Evolutionary conservation across 2,888 invertebrate species (phyloP), one percentile per base, ranked within the genome.

Genomic region (Pyrochroa serraticornis): DNA sequence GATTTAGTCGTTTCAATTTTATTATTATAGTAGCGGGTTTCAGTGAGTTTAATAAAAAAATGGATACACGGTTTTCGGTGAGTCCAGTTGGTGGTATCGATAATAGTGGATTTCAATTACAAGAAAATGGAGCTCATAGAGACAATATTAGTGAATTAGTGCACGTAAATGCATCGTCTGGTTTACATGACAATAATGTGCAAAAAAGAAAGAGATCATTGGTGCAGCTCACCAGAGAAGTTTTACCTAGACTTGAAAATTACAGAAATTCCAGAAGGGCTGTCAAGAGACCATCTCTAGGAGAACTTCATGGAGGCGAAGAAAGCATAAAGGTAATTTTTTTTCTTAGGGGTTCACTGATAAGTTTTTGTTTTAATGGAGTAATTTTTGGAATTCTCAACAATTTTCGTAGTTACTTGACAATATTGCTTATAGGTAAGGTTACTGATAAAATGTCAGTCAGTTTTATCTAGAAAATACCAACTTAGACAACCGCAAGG

Each of bases 181-280:
- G 68, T 58, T 64, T 74, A 13, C 67, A 67, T 42, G 71, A 74
- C 7, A 59, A 64, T 42, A 63, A 67, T 8, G 56, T 57, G 22
- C 42, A 71, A 9, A 74, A 71, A 57, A 73, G 86, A 58, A 84
- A 85, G 68, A 77, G 83, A 14, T 86, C 87, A 1, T 74, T 88
- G 65, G 87, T 87, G 1, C 87, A 88, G 68, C 80, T 90, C 53
- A 89, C 90, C 0, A 85, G 89, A 67, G 94, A 94, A 77, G 89
- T 90, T 1, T 76, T 93, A 34, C 93, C 93, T 0, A 82, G 92
- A 53, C 82, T 91, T 79, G 92, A 93, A 74, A 90, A 93, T 76
- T 94, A 94, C 75, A 85, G 91, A 72, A 88, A 89, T 75, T 88
- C 90, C 0, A 87, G 88, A 71, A 82, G 91, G 65, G 89, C 90